Conservation (phyloP, 2,113 vertebrate genomes). For the Lagopus muta region DNA sequence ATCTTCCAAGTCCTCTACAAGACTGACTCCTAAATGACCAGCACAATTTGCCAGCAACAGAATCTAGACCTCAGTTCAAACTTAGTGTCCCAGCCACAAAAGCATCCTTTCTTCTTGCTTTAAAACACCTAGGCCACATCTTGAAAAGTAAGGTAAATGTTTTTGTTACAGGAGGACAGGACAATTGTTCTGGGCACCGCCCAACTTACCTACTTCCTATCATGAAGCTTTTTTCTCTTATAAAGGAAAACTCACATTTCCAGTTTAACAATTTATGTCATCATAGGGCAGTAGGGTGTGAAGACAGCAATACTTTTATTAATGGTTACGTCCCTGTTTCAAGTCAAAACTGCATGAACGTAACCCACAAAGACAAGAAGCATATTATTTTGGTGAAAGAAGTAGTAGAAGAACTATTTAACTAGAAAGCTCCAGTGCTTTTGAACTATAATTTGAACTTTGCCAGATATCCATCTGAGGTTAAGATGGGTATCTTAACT, state of each 20-base stretch:
- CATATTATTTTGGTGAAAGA: background rate
- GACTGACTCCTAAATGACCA: background rate
- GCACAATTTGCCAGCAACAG: background rate
- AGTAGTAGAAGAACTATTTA: background rate
- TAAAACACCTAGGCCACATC: background rate
- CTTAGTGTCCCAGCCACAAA: background rate
- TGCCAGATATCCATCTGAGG: background rate
- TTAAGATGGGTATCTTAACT: background rate
- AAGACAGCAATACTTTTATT: background rate
- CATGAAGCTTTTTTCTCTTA: background rate
- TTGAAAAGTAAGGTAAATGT: background rate
- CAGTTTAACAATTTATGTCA: background rate
- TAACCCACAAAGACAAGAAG: background rate
- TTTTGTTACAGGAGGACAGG: background rate
- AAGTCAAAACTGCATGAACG: background rate
- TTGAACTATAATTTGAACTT: background rate
- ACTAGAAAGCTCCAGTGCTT: background rate
- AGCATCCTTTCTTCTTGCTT: background rate
- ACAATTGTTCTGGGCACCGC: background rate
- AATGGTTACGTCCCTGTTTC: background rate
- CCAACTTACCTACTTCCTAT: background rate
- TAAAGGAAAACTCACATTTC: background rate
- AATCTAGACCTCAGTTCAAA: background rate
- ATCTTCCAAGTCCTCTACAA: accelerated
- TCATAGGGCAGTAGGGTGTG: accelerated